These are phyloP conservation scores for Ptychoptera albimana DNA, from an alignment of 2,888 invertebrate genomes.

Conservation along the genomic window DNA sequence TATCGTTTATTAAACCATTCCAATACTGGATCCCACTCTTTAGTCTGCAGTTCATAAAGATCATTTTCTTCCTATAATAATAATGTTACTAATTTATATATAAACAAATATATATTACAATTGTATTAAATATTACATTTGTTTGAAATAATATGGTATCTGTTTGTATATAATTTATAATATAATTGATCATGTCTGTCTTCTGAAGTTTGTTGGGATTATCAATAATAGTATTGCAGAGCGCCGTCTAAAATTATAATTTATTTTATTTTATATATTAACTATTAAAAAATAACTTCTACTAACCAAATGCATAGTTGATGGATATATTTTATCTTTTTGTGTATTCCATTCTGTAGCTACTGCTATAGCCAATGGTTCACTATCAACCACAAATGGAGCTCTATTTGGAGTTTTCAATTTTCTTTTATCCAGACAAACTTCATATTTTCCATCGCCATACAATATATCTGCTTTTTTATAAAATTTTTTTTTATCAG, in stretches of 20 bases:
- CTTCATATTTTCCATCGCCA: constrained; percentile 54
- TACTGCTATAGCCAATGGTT: constrained; percentile 80
- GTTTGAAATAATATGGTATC: constrained; percentile 70
- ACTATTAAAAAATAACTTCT: constrained; percentile 4
- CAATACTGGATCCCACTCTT: constrained; percentile 81
- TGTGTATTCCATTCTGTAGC: constrained; percentile 92
- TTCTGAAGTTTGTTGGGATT: constrained; percentile 73
- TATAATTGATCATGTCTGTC: constrained; percentile 57
- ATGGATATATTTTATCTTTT: constrained; percentile 53
- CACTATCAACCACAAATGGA: constrained; percentile 59
- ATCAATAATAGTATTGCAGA: constrained; percentile 83
- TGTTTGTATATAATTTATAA: constrained; percentile 64
- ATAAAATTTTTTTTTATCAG: constrained; percentile 50
- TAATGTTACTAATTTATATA: too few relatives aligned
- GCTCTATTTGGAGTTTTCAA: constrained; percentile 80
- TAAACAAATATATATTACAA: too few relatives aligned
- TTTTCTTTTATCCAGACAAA: constrained; percentile 75
- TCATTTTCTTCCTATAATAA: constrained; percentile 63
- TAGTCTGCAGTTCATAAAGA: constrained; percentile 53
- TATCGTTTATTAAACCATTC: constrained; percentile 79
- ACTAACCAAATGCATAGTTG: constrained; percentile 78
- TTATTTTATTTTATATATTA: constrained; percentile 3
- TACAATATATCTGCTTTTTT: constrained; percentile 53
- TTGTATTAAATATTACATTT: constrained; percentile 33
- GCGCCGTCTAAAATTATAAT: constrained; percentile 47